Percentiles rank a stretch among this genome's conserved stretches.
These are phyloP conservation scores for Crematogaster levior DNA, from an alignment of 2,888 invertebrate genomes.

Conservation along the genomic window DNA sequence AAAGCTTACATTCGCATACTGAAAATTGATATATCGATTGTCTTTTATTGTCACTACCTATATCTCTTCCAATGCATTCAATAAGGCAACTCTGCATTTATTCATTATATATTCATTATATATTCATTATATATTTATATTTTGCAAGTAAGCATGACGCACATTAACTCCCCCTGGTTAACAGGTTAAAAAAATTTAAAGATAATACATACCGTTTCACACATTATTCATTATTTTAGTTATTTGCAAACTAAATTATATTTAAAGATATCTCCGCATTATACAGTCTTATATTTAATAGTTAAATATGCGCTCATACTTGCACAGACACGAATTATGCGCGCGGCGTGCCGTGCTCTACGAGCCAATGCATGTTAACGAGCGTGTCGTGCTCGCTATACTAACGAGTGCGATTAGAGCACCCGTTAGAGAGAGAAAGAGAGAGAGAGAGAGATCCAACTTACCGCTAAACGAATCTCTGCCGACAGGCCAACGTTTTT, in stretches of 20 bases:
- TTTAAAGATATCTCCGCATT: neutral
- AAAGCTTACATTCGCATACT: too few relatives aligned
- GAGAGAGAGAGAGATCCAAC: too few relatives aligned
- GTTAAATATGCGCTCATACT: constrained; percentile 43
- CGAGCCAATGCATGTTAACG: constrained; percentile 57
- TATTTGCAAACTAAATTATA: neutral
- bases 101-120: too few relatives aligned
- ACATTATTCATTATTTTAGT: neutral
- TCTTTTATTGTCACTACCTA: too few relatives aligned
- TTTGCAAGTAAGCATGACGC: too few relatives aligned
- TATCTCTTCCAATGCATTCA: too few relatives aligned
- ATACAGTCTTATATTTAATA: neutral
- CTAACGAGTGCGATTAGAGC: constrained; percentile 68
- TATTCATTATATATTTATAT: too few relatives aligned
- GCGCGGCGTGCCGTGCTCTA: constrained; percentile 24
- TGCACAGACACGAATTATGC: constrained; percentile 34
- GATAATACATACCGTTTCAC: neutral
- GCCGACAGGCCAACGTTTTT: constrained; percentile 8
- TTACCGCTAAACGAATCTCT: constrained; percentile 29
- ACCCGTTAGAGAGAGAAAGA: too few relatives aligned
- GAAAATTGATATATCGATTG: too few relatives aligned
- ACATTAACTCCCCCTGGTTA: too few relatives aligned
- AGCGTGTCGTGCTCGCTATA: constrained; percentile 67
- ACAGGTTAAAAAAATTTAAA: neutral
- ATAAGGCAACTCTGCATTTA: too few relatives aligned